Evolutionary conservation across 2,888 invertebrate species (phyloP), one percentile per base, ranked within the genome.

Genomic region (Eucera pruinosa): DNA sequence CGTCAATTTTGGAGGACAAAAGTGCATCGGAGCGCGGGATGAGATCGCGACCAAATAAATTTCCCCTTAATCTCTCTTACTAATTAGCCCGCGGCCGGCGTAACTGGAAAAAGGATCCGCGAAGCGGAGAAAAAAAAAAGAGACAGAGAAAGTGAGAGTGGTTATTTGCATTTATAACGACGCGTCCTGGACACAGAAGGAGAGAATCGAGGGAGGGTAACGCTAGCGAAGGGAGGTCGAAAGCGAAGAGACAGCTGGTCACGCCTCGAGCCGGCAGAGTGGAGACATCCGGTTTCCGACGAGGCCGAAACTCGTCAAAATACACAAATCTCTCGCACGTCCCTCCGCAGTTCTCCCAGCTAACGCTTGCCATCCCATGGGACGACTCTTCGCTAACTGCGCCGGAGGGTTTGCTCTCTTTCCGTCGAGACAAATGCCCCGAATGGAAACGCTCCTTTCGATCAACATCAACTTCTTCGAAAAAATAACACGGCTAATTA

Each of bases 281-380:
- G 85, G 89, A 90, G 88, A 90, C 91, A 91, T 91, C 90, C 90
- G 91, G 90, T 85, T 57, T 77, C 81, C 78, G 85, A 85, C 83
- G 87, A 90, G 85, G 82, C 81, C 84, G 78, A 88, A 88, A 88
- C 88, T 89, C 89, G 89, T 91, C 89, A 91, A 91, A 91, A 91
- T 90, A 91, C 89, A 91, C 91, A 91, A 90, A 90, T 90, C 88
- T 86, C 80, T 80, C 72, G 74, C 85, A 78, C 83, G 73, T 73
- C 74, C 71, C 74, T 65, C 57, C 50, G 68, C 68, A 50, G 33
- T 54, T 20, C 20, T 52, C 20, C 48, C 57, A 70, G 52, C 69
- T 75, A 82, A 58, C 54, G 23, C 64, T 47, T 30, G 27, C 36
- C 15, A 2, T 64, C 72, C 62, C 68, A 13, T 18, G 69, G 69